phyloP scores from a whole-genome alignment of 1,140 invertebrate genomes.

The Chionoecetes opilio region DNA sequence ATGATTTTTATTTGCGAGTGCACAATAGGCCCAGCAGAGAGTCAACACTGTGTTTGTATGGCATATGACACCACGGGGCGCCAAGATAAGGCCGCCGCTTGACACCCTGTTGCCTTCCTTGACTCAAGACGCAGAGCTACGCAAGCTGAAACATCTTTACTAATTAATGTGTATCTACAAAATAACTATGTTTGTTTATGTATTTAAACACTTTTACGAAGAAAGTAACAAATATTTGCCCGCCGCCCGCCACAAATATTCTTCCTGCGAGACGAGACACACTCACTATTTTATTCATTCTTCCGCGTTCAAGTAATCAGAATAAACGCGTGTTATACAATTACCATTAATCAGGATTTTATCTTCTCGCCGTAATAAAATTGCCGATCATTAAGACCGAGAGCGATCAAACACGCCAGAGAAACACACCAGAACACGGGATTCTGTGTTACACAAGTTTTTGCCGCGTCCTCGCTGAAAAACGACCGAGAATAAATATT shows the following conservation, averaged over 20 bases:
- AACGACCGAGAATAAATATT: conserved; percentile 63
- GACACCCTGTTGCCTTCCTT: too few species aligned
- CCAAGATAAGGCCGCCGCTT: too few species aligned
- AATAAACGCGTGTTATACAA: conserved; percentile 31
- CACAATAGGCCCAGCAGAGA: too few species aligned
- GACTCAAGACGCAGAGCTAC: neutral
- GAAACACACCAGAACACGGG: neutral
- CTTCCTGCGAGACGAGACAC: conserved; percentile 4
- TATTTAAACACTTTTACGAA: conserved; percentile 8
- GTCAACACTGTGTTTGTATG: too few species aligned
- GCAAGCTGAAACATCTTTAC: neutral
- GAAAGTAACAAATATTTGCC: conserved; percentile 20
- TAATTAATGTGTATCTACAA: neutral
- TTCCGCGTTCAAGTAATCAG: conserved; percentile 8
- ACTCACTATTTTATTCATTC: conserved; percentile 12
- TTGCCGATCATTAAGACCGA: conserved; percentile 28
- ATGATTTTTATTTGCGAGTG: too few species aligned
- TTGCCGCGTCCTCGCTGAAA: neutral
- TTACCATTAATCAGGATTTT: conserved; percentile 22
- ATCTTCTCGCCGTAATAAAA: conserved; percentile 29
- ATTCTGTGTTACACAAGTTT: conserved; percentile 37
- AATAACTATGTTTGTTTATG: neutral
- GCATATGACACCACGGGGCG: too few species aligned
- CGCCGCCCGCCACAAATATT: neutral
- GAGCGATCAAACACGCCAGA: conserved; percentile 17